Evolutionary conservation across 2,888 invertebrate species (phyloP), one percentile per base, ranked within the genome.

Genomic region (Orchestes rusci): DNA sequence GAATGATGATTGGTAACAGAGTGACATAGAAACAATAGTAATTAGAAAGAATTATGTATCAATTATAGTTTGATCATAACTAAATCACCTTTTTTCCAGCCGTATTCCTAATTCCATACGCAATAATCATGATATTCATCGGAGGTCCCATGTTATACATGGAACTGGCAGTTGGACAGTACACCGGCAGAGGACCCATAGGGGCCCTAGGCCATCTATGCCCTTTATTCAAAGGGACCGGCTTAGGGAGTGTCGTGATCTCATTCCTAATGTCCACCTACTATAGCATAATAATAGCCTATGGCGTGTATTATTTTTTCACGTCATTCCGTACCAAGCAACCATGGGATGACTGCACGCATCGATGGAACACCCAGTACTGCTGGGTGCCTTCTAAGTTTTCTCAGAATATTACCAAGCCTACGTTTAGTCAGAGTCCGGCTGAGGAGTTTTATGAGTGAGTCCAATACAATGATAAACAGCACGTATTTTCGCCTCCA

Each of bases 211-310:
- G 86, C 53, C 91, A 91, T 71, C 77, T 94, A 51, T 93, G 92
- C 66, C 93, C 94, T 8, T 72, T 94, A 45, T 87, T 93, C 58
- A 92, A 92, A 84, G 94, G 91, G 61, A 88, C 91, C 55, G 95
- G 94, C 46, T 74, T 95, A 57, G 91, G 92, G 48, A 92, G 91
- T 66, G 92, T 94, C 53, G 83, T 93, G 66, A 88, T 94, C 67
- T 93, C 94, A 55, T 92, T 94, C 72, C 73, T 93, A 64, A 86
- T 95, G 82, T 90, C 92, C 56, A 91, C 93, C 39, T 94, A 94
- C 70, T 94, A 94, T 70, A 92, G 91, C 68, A 90, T 94, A 56
- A 89, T 95, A 67, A 92, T 94, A 69, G 88, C 90, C 49, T 94
- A 94, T 78, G 84, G 90, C 40, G 84, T 93, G 60, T 93, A 89